Conservation (phyloP, 2,113 vertebrate species). For the Paradoxurus hermaphroditus region DNA sequence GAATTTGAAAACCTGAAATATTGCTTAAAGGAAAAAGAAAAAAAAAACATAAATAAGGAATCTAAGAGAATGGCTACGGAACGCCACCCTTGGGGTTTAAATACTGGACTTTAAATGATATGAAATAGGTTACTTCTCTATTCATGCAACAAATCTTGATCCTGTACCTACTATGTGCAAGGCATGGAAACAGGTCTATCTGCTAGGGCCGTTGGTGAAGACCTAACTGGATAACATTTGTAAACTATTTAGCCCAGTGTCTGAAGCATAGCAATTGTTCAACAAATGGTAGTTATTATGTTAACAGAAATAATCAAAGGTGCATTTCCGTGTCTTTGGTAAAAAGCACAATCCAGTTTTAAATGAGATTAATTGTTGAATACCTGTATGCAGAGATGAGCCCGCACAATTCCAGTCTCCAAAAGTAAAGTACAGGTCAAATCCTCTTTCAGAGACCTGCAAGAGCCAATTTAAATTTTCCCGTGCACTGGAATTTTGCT, state of each 20-base stretch:
- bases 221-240: not conserved
- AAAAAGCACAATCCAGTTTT: not conserved
- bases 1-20: not conserved
- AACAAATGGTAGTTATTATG: not conserved
- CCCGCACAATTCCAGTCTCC: not conserved
- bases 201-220: not conserved
- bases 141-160: not conserved
- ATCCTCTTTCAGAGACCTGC: not conserved
- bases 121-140: not conserved
- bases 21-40: not conserved
- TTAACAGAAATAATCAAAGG: not conserved
- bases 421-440: not conserved
- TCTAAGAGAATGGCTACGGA: not conserved
- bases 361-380: not conserved
- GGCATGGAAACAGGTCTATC: not conserved
- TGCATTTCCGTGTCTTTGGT: not conserved
- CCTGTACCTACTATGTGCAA: not conserved
- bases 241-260: not conserved
- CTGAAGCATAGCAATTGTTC: not conserved
- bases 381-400: not conserved
- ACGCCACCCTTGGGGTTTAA: not conserved
- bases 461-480: conserved; percentile 46
- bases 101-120: not conserved
- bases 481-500: conserved; percentile 35
- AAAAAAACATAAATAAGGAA: not conserved